Base-by-base conservation (phyloP, 2,113 vertebrate species). In the Takifugu bimaculatus region DNA sequence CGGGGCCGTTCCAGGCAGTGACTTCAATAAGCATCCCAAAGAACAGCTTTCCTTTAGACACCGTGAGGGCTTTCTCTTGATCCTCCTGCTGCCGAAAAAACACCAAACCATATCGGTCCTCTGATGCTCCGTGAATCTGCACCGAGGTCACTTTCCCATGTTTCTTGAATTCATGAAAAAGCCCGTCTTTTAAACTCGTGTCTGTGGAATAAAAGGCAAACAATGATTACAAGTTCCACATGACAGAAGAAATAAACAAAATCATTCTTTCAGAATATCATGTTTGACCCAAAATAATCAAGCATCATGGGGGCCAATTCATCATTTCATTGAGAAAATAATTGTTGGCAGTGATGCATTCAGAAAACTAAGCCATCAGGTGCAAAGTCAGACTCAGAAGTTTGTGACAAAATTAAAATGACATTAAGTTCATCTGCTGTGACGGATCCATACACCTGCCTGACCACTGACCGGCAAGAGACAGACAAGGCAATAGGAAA, bases 21-120 rank as follows among this genome's bases (percentile, higher is more conserved):
- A 99, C 97, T 83, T 99, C 96, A 54, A 99, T 99, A 78, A 97
- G 94, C 97, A 99, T 98, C 81, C 97, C 97, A 70, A 99, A 99
- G 86, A 99, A 99, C 26, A 98, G 94, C 66, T 99, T 99, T 78
- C 94, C 97, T 86, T 98, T 98, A 26, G 97, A 98, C 62, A 96
- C 95, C 57, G 87, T 94, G 2, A 99, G 86, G 25, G 97, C 96
- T 83, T 99, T 99, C 72, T 98, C 96, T 86, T 98, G 97, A 87
- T 99, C 97, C 83, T 99, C 96, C 86, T 97, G 95, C 73, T 99
- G 97, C 62, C 97, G 93, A 69, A 99, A 99, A 86, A 99, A 99
- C 29, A 99, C 96, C 68, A 99, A 90, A 14, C 97, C 97, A 60
- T 97, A 99, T 2, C 97, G 93, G 26, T 98, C 97, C 82, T 99